phyloP scores from a whole-genome alignment of 2,113 vertebrate genomes.

The Chaetodon auriga region DNA sequence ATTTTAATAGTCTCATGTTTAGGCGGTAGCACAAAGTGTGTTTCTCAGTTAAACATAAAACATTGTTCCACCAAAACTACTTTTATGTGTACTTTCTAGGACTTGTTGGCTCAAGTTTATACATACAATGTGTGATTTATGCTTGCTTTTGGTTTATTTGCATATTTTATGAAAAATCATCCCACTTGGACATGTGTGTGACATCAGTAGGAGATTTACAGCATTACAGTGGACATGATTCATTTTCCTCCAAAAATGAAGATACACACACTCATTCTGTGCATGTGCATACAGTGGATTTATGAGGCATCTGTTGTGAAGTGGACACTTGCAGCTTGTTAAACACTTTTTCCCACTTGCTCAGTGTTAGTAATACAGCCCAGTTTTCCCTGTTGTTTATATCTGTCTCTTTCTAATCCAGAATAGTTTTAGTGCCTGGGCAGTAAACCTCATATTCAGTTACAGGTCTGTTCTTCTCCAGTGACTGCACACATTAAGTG shows the following conservation, averaged over 20 bases:
- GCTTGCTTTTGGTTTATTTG: neutral
- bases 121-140: neutral
- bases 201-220: slow-evolving; percentile 30
- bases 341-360: neutral
- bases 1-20: neutral
- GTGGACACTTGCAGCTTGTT: slow-evolving; percentile 2
- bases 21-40: neutral
- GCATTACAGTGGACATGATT: slow-evolving; percentile 31
- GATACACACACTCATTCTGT: slow-evolving; percentile 3
- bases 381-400: neutral
- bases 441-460: neutral
- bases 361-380: neutral
- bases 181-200: neutral
- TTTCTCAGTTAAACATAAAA: neutral
- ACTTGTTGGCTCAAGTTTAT: too few species aligned
- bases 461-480: neutral
- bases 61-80: too few species aligned
- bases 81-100: too few species aligned
- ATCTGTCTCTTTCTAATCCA: neutral
- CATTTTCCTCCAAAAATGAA: slow-evolving; percentile 17
- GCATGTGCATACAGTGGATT: neutral
- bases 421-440: neutral
- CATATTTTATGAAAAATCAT: neutral
- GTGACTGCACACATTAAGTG: neutral
- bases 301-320: neutral